Conservation (phyloP, 2,888 invertebrate genomes). For the Drosophila barbarae region DNA sequence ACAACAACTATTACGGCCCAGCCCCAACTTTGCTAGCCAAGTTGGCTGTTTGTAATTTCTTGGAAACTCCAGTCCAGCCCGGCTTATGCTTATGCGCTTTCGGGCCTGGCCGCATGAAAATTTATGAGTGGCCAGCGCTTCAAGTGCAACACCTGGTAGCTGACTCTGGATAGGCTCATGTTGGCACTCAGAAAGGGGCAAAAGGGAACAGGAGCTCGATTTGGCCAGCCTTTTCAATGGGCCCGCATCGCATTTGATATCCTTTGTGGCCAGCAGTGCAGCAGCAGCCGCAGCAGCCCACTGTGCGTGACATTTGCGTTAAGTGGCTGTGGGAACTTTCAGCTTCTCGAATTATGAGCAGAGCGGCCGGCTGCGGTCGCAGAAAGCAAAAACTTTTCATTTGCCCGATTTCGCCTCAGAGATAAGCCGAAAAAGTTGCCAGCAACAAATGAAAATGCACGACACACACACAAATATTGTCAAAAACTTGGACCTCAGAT, state of each 20-base stretch:
- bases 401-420: conserved; percentile 50
- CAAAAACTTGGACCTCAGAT: conserved; percentile 46
- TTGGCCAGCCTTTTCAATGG: conserved; percentile 50
- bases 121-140: conserved; percentile 65
- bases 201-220: conserved; percentile 25
- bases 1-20: conserved; percentile 74
- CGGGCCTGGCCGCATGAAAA: conserved; percentile 53
- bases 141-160: conserved; percentile 73
- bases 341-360: conserved; percentile 25
- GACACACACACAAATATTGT: conserved; percentile 46
- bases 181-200: conserved; percentile 3
- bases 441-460: conserved; percentile 61
- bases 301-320: conserved; percentile 73
- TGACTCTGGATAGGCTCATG: conserved; percentile 39
- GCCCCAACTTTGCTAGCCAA: conserved; percentile 15
- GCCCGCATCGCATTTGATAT: conserved; percentile 67
- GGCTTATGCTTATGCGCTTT: conserved; percentile 54
- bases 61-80: conserved; percentile 64
- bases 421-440: conserved; percentile 58
- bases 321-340: conserved; percentile 68
- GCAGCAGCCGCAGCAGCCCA: conserved; percentile 42
- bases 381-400: conserved; percentile 53
- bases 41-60: conserved; percentile 73
- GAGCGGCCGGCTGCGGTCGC: neutral
- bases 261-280: conserved; percentile 58